A percentile compares a stretch with the other conserved stretches of the same genome.
Evolutionary conservation across 30 jellyfish, hydroid and myxozoan species (phyloP).

Genomic region (Turritopsis dohrnii): DNA sequence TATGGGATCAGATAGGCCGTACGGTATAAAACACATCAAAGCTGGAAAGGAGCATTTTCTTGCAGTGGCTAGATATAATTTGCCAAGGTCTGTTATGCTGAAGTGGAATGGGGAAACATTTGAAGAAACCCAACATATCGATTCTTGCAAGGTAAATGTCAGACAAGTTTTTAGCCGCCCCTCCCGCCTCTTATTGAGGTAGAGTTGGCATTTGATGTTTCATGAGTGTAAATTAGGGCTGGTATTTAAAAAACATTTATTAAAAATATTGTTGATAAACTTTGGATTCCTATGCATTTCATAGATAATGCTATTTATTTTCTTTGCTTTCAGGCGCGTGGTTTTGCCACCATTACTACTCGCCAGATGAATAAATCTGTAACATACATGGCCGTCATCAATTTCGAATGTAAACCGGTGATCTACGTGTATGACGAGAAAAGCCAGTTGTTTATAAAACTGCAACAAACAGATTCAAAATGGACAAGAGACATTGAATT

Average conservation of each 20-base stretch:
- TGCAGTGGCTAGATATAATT: constrained; percentile 65
- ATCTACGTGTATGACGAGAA: constrained; percentile 50
- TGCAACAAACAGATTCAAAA: constrained; percentile 80
- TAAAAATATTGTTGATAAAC: background rate
- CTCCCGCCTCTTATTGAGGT: too few relatives aligned
- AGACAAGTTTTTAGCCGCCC: background rate
- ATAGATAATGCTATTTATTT: too few relatives aligned
- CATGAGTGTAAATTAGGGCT: too few relatives aligned
- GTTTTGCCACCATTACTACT: constrained; percentile 67
- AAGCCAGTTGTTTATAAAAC: constrained; percentile 44
- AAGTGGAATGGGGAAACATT: constrained; percentile 93
- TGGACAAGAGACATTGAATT: constrained; percentile 85
- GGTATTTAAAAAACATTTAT: too few relatives aligned
- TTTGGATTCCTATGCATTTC: background rate
- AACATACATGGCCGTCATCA: constrained; percentile 75
- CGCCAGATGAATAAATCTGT: constrained; percentile 16
- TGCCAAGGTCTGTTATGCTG: constrained; percentile 49
- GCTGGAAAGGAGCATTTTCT: constrained; percentile 64
- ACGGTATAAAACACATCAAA: constrained; percentile 57
- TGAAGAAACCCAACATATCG: constrained; percentile 51
- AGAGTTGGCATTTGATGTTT: too few relatives aligned
- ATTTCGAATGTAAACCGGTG: constrained; percentile 58
- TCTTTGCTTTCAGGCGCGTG: constrained; percentile 61
- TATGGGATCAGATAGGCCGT: constrained; percentile 37
- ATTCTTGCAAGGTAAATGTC: constrained; percentile 54